Base-by-base conservation (phyloP, 2,113 vertebrate genomes). In the Cyprinus carpio region DNA sequence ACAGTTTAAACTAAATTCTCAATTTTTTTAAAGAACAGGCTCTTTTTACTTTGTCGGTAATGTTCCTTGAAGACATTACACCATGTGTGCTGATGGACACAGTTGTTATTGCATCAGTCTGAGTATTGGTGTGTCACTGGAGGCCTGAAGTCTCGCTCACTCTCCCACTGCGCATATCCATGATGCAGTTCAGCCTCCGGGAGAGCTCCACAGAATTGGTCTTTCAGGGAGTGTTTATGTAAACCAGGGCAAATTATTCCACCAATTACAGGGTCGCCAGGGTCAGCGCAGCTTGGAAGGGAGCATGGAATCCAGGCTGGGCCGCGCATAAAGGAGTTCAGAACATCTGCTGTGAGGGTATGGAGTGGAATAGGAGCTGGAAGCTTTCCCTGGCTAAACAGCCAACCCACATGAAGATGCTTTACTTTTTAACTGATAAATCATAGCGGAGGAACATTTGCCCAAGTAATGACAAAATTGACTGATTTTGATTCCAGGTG, bases 331-430 rank as follows among this genome's bases (percentile, higher is more conserved):
- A 69, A 74, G 64, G 76, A 64, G 79, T 85, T 84, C 56, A 60
- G 84, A 89, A 91, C 90, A 91, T 91, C 90, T 91, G 90, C 84
- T 86, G 56, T 29, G 72, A 83, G 62, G 87, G 85, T 83, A 85
- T 82, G 58, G 82, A 71, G 84, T 83, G 56, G 58, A 86, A 87
- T 40, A 49, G 67, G 77, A 79, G 84, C 89, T 89, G 86, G 89
- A 89, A 76, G 69, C 56, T 56, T 5, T 37, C 67, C 81, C 82
- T 60, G 60, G 80, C 81, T 87, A 88, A 88, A 86, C 82, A 64
- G 56, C 75, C 74, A 62, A 78, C 82, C 60, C 84, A 87, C 78
- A 62, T 72, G 60, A 86, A 84, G 85, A 86, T 67, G 85, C 74
- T 85, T 86, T 85, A 87, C 87, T 89, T 87, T 81, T 87, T 85